These are phyloP conservation scores for Halictus rubicundus DNA, from an alignment of 1,140 invertebrate species.

Conservation along the genomic window DNA sequence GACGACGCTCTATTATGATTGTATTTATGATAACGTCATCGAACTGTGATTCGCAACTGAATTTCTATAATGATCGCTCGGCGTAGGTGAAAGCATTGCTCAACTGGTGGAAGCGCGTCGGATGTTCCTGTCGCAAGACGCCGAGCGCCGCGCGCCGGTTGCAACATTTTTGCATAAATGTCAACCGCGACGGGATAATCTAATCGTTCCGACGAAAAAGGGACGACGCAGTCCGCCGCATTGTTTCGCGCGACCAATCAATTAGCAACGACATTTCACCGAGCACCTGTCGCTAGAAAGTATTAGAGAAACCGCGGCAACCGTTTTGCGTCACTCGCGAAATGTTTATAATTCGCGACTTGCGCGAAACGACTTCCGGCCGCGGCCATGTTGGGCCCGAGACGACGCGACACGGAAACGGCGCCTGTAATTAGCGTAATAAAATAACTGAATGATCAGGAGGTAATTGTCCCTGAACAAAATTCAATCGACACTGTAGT, in stretches of 20 bases:
- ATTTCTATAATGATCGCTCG: too few relatives aligned
- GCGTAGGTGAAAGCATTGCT: too few relatives aligned
- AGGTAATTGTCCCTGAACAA: too few relatives aligned
- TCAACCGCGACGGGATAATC: conserved; percentile 4
- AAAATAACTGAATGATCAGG: too few relatives aligned
- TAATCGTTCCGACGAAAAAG: neutral
- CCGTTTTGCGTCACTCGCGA: neutral
- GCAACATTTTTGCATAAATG: conserved; percentile 27
- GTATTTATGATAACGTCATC: too few relatives aligned
- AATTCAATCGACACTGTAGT: too few relatives aligned
- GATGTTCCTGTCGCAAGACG: too few relatives aligned
- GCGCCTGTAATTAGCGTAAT: too few relatives aligned
- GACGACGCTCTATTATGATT: too few relatives aligned
- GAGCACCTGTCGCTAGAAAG: conserved; percentile 24
- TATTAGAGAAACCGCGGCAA: neutral
- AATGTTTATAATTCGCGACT: neutral
- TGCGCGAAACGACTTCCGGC: neutral
- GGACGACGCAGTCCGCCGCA: conserved; percentile 21
- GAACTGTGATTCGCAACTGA: too few relatives aligned
- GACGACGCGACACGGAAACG: too few relatives aligned
- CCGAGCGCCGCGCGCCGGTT: neutral
- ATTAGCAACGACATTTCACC: conserved; percentile 24
- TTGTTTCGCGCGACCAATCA: conserved; percentile 46
- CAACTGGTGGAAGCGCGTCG: too few relatives aligned
- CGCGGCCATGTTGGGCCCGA: neutral